Percentiles rank a stretch among this genome's conserved stretches.
Evolutionary conservation across 2,797 vertebrate species (phyloP).

Genomic region (Falco concolor): DNA sequence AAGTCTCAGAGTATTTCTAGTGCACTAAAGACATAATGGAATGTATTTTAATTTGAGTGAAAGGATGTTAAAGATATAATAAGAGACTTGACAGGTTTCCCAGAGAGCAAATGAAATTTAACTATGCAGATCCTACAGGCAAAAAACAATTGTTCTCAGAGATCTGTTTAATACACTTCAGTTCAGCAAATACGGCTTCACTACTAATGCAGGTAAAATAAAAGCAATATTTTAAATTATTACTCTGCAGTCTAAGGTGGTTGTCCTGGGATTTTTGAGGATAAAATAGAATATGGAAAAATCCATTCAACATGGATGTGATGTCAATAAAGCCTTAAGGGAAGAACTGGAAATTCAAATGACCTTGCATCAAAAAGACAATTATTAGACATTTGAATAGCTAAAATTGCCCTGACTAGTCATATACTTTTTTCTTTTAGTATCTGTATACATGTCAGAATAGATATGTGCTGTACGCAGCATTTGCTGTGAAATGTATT

Average conservation of each 20-base stretch:
- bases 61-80: constrained; percentile 23
- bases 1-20: background rate
- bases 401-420: background rate
- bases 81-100: constrained; percentile 30
- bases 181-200: constrained; percentile 25
- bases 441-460: background rate
- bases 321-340: background rate
- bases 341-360: background rate
- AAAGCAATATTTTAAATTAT: constrained; percentile 17
- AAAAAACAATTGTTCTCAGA: background rate
- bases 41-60: constrained; percentile 35
- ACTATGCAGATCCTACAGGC: constrained; percentile 1
- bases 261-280: background rate
- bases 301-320: background rate
- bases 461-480: background rate
- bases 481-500: background rate
- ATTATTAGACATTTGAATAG: background rate
- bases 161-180: constrained; percentile 2
- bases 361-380: background rate
- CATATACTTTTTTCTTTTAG: background rate
- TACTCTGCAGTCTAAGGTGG: background rate
- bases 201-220: constrained; percentile 30
- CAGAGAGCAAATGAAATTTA: constrained; percentile 43
- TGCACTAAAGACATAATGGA: background rate
- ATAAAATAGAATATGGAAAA: background rate